Evolutionary conservation across 2,113 vertebrate species (phyloP), one percentile per base, ranked within the genome.

Genomic region (Anhinga anhinga): DNA sequence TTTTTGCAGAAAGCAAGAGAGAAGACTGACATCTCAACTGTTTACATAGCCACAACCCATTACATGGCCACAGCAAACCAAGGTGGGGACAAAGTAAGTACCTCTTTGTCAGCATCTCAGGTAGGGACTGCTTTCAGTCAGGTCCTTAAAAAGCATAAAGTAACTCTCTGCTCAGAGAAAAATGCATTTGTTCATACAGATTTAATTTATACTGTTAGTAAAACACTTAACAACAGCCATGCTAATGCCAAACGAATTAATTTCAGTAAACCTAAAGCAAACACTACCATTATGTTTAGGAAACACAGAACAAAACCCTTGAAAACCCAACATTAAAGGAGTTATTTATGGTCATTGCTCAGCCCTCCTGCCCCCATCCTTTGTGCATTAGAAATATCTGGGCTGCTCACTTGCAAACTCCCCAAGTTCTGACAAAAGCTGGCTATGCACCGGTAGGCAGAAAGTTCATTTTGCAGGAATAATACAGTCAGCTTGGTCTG

Each of bases 261-360:
- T 96, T 95, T 95, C 74, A n/a, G 71, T 55, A 67, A 77, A 91
- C 59, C 61, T 93, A 90, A 81, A 91, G 78, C 78, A 96, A 95
- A 93, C 63, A 74, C 20, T 55, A 42, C 21, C 4, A 10, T 82
- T 87, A 50, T 67, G 84, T 85, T 93, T 92, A 88, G 94, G 67
- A 80, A 95, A 89, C 70, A 61, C 26, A 82, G 62, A 94, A 73
- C 25, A 96, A 82, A 89, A 69, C 66, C 40, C 93, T 91, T 80
- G 93, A 97, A 95, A 95, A 87, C 6, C 2, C 45, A 92, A 58
- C 82, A 77, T 86, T 94, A 96, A 86, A 53, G 45, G 29, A 85
- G 53, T 95, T 96, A 96, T 90, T 96, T 95, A 96, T 93, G 96
- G 85, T 82, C 92, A 90, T 32, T 88, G 71, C 88, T 95, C 69